Conservation (phyloP, 2,797 vertebrate genomes). For the Ceryle rudis region DNA sequence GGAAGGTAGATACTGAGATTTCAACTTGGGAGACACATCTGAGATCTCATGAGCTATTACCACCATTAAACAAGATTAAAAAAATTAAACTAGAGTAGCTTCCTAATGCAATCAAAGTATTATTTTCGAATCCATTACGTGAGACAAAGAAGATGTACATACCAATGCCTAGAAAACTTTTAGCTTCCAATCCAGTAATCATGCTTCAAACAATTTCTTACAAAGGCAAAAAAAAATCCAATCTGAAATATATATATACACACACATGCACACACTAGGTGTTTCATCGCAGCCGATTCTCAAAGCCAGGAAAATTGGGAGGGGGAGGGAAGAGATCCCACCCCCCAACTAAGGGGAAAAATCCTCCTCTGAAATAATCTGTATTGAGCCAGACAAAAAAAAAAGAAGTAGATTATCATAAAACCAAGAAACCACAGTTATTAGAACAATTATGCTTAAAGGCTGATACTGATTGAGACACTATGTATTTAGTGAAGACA, state of each 20-base stretch:
- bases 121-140: neutral
- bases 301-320: neutral
- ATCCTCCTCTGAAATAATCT: neutral
- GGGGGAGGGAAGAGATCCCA: no score
- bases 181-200: neutral
- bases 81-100: neutral
- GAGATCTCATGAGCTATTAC: neutral
- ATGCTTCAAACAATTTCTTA: neutral
- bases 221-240: neutral
- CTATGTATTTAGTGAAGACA: neutral
- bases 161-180: neutral
- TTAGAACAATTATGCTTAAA: neutral
- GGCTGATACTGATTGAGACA: neutral
- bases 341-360: neutral
- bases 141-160: neutral
- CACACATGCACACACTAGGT: neutral
- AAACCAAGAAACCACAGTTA: neutral
- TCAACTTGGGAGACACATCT: neutral
- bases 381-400: neutral
- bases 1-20: neutral
- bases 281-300: neutral
- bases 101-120: neutral
- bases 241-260: neutral
- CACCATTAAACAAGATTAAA: neutral
- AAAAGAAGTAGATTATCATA: neutral